These are phyloP conservation scores for Novumbra hubbsi DNA, from an alignment of 2,797 vertebrate genomes.

Conservation along the genomic window DNA sequence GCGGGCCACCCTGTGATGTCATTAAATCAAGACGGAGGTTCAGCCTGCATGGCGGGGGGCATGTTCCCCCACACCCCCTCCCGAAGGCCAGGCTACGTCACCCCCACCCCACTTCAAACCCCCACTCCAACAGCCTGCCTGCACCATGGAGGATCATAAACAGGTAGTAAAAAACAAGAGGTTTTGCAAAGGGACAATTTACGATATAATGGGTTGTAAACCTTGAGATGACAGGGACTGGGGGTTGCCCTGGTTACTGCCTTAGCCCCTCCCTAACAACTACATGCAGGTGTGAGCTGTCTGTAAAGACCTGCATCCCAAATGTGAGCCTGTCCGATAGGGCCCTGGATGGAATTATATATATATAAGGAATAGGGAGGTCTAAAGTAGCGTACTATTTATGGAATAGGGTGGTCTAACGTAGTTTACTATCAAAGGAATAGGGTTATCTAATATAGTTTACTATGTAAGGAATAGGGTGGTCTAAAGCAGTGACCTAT, in stretches of 20 bases:
- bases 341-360: too few species aligned
- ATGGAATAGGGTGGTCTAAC: too few species aligned
- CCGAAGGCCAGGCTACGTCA: conserved; percentile 6
- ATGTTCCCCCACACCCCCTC: conserved; percentile 58
- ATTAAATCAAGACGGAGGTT: conserved; percentile 55
- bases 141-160: conserved; percentile 56
- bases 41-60: conserved; percentile 49
- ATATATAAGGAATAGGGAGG: too few species aligned
- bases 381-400: too few species aligned
- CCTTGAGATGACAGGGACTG: conserved; percentile 61
- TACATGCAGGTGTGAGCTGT: conserved; percentile 60
- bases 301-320: conserved; percentile 27
- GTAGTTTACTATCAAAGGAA: too few species aligned
- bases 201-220: conserved; percentile 61
- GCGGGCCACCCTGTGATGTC: conserved; percentile 51
- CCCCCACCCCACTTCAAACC: neutral
- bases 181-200: conserved; percentile 50
- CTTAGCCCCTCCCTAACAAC: conserved; percentile 41
- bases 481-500: too few species aligned
- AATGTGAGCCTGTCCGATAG: too few species aligned
- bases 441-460: too few species aligned
- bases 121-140: conserved; percentile 19
- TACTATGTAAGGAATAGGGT: too few species aligned
- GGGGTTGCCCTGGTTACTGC: conserved; percentile 60
- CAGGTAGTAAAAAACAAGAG: conserved; percentile 50